Evolutionary conservation across 1,140 invertebrate species (phyloP).

Genomic region (Drosophila neocordata): DNA sequence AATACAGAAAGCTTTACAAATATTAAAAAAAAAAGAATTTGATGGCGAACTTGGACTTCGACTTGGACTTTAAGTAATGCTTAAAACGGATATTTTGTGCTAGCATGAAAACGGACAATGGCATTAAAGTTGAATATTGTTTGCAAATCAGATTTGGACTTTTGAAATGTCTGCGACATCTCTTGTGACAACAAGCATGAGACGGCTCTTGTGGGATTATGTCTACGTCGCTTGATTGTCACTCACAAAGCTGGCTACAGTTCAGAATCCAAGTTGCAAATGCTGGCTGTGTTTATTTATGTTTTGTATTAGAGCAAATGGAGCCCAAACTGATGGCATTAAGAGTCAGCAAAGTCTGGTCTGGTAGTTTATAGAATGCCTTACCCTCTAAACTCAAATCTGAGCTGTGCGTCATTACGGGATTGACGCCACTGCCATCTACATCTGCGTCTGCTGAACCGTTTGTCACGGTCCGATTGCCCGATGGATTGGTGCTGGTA

Average conservation of each 20-base stretch:
- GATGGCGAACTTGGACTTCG: background rate
- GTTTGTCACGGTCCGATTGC: conserved; percentile 53
- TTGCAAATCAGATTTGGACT: conserved; percentile 44
- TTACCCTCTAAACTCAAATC: conserved; percentile 78
- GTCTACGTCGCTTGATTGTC: conserved; percentile 16
- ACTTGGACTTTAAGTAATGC: background rate
- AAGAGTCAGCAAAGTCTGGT: background rate
- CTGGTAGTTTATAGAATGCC: conserved; percentile 6
- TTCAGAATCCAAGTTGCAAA: background rate
- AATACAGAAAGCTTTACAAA: background rate
- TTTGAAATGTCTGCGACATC: conserved; percentile 38
- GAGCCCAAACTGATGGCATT: background rate
- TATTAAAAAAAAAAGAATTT: conserved; percentile 21
- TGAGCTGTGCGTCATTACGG: conserved; percentile 75
- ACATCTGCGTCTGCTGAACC: conserved; percentile 55
- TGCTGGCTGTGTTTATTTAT: conserved; percentile 13
- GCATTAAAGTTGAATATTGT: conserved; percentile 34
- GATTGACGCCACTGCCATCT: conserved; percentile 60
- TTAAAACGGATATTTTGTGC: background rate
- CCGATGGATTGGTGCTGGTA: conserved; percentile 22
- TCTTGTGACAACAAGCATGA: conserved; percentile 13
- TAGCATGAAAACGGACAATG: background rate
- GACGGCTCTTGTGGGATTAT: conserved; percentile 29
- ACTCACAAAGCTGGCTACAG: background rate
- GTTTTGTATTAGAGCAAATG: conserved; percentile 18